Conservation (phyloP, 2,797 vertebrate genomes). For the Propithecus deckenii region DNA sequence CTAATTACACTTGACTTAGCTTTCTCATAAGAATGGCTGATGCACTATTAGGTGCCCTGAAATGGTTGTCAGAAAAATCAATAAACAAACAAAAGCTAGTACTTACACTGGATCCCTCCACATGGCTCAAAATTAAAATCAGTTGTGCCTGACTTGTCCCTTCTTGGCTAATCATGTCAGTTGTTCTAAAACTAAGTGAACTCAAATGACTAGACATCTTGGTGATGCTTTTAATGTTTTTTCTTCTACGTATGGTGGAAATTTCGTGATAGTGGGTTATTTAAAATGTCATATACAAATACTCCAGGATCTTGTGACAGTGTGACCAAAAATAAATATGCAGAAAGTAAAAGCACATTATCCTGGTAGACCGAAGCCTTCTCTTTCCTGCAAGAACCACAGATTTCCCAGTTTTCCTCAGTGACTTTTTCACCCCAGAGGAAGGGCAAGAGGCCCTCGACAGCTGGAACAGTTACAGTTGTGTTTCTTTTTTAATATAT, state of each 20-base stretch:
- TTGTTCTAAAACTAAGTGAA: neutral
- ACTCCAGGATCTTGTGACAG: neutral
- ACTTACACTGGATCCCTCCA: neutral
- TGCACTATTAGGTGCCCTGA: neutral
- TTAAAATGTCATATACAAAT: neutral
- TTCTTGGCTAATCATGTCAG: neutral
- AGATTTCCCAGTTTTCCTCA: neutral
- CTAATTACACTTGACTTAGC: neutral
- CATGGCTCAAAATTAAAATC: constrained; percentile 17
- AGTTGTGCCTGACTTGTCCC: neutral
- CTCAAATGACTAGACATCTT: neutral
- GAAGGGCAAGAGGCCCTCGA: neutral
- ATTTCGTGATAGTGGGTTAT: neutral
- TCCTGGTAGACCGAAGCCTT: neutral
- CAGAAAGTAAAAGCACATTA: neutral
- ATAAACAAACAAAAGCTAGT: neutral
- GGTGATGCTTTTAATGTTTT: neutral
- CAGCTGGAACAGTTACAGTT: neutral
- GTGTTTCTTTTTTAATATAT: neutral
- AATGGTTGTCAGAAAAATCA: neutral
- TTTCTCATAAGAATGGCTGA: neutral
- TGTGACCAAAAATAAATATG: neutral
- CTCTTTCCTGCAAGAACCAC: neutral
- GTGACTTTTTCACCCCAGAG: neutral
- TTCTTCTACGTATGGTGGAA: neutral